Evolutionary conservation across 2,888 invertebrate genomes (phyloP).

Genomic region (Lordiphosa fenestrarum): DNA sequence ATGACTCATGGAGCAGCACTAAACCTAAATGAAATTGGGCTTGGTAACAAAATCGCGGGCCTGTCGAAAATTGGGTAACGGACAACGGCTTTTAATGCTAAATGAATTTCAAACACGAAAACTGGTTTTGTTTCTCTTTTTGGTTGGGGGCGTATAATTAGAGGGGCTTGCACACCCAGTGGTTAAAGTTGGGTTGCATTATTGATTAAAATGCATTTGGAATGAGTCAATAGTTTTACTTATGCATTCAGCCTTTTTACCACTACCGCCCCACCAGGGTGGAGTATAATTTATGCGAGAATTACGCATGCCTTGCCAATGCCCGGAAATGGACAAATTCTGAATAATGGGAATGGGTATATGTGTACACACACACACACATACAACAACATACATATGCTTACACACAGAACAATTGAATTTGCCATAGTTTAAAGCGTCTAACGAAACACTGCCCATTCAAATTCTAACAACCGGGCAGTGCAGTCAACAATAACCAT

Average conservation of each 20-base stretch:
- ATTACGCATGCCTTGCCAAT: conserved; percentile 50
- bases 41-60: conserved; percentile 3
- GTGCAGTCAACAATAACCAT: neutral
- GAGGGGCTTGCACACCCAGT: conserved; percentile 12
- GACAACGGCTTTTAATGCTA: conserved; percentile 27
- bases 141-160: conserved; percentile 38
- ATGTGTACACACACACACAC: conserved; percentile 8
- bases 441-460: conserved; percentile 24
- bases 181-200: conserved; percentile 66
- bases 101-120: conserved; percentile 68
- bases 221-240: conserved; percentile 42
- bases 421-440: conserved; percentile 9
- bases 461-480: conserved; percentile 22
- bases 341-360: conserved; percentile 34
- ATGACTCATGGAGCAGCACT: conserved; percentile 19
- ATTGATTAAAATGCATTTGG: conserved; percentile 66
- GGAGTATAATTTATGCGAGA: conserved; percentile 54
- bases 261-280: conserved; percentile 10
- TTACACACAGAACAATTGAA: conserved; percentile 2
- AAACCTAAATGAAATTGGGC: conserved; percentile 19
- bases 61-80: too few relatives aligned
- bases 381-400: neutral
- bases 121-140: conserved; percentile 28
- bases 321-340: conserved; percentile 58
- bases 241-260: conserved; percentile 38